Percentiles rank a stretch among this genome's conserved stretches.
phyloP scores from a whole-genome alignment of 2,797 vertebrate species.

The Synanceia verrucosa region DNA sequence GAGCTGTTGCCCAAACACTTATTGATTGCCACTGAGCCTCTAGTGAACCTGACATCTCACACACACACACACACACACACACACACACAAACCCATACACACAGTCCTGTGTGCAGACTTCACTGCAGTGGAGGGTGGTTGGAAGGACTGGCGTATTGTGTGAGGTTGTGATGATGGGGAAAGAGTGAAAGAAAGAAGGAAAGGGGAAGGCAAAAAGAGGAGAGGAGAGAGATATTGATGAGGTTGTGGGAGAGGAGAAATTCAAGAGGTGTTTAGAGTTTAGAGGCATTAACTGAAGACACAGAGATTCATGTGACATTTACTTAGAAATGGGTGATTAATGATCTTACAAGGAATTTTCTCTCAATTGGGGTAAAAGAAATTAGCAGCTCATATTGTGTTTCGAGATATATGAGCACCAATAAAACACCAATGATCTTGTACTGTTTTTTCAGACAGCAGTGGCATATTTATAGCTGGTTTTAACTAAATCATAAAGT shows the following conservation, averaged over 20 bases:
- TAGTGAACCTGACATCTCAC: neutral
- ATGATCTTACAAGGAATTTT: neutral
- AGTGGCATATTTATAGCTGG: neutral
- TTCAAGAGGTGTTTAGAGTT: neutral
- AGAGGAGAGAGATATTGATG: neutral
- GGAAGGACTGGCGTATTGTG: neutral
- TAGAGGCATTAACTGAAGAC: neutral
- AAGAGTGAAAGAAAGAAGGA: neutral
- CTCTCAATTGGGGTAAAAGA: neutral
- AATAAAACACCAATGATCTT: neutral
- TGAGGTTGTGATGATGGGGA: neutral
- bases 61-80: neutral
- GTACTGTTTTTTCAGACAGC: neutral
- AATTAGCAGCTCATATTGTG: neutral
- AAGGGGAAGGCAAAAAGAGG: neutral
- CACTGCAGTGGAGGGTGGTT: conserved; percentile 41
- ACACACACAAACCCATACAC: conserved; percentile 11
- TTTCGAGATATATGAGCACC: neutral
- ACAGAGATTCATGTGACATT: neutral
- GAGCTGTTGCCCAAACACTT: conserved; percentile 41
- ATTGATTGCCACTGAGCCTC: conserved; percentile 35
- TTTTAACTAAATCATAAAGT: neutral
- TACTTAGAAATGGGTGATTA: neutral
- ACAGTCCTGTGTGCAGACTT: neutral
- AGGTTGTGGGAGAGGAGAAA: neutral